Base-by-base conservation (phyloP, 2,797 vertebrate genomes). In the Odontamblyopus rebecca region DNA sequence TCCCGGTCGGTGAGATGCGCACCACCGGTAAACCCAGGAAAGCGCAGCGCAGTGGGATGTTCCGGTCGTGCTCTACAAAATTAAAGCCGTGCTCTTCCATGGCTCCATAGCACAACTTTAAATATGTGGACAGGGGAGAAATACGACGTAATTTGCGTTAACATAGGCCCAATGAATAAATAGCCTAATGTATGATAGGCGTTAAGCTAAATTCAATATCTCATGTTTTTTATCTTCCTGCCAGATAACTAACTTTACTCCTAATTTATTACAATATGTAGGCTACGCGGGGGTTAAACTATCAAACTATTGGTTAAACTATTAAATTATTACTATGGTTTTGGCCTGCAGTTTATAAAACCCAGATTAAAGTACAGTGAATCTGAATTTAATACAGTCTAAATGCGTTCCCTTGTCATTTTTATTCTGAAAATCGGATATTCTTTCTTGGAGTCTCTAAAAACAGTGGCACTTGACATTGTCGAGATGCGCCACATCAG, bases 401-500 rank as follows among this genome's bases (percentile, higher is more conserved):
- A n/a, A 41, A 38, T 11, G 6, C 61, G 3, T n/a, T 35, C 61
- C 19, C 1, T 11, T 41, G 5, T 67, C 79, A 87, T 56, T 56
- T 23, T 56, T 88, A 88, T 78, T 89, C 61, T 89, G 82, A 6
- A 86, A 73, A 61, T 6, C 27, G 2, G 7, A 38, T 53, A 11
- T 8, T 3, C 0, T 2, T 0, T 26, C 6, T 86, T 89, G 86
- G 79, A 44, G 70, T 63, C 35, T 26, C 16, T 41, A 61, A 0
- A 38, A 16, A 0, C 1, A 1, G 19, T 12, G 8, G 1, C 0
- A 0, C 65, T 85, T 87, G 75, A 88, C 53, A 68, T 70, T 77
- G 62, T 62, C 61, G 80, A 89, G 87, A 90, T 93, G 92, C 88
- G 87, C 90, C 88, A 91, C 89, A 86, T 86, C 89, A 84, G 83